Conservation (phyloP, 2,797 vertebrate species). For the Hydrophis major region DNA sequence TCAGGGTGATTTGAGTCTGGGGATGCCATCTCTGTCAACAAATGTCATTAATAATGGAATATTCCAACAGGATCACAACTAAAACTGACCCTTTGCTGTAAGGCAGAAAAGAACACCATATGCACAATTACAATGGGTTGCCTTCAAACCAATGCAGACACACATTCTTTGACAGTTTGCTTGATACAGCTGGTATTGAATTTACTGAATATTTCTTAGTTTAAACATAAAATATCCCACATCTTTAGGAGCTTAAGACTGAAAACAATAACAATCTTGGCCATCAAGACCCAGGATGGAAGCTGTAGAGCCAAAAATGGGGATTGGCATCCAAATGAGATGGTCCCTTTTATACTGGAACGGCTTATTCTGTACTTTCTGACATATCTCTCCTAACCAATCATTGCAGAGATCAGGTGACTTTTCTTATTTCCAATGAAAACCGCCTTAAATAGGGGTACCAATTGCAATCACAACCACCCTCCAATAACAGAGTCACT, state of each 20-base stretch:
- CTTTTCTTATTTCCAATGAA: not conserved
- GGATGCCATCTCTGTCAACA: slow-evolving; percentile 46
- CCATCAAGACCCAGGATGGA: not conserved
- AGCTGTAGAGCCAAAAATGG: not conserved
- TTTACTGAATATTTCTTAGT: not conserved
- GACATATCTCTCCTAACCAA: not conserved
- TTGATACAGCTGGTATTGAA: not conserved
- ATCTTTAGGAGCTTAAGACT: not conserved
- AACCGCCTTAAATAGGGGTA: not conserved
- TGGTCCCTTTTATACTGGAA: not conserved
- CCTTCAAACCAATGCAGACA: not conserved
- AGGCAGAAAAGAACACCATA: slow-evolving; percentile 17
- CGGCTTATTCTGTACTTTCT: not conserved
- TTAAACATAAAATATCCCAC: not conserved
- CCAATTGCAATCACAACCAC: not conserved
- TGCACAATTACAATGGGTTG: not conserved
- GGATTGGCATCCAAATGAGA: not conserved
- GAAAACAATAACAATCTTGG: not conserved
- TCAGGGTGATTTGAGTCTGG: slow-evolving; percentile 28
- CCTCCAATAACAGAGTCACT: not conserved
- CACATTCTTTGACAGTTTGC: not conserved
- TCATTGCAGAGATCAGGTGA: not conserved
- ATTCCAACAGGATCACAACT: slow-evolving; percentile 6
- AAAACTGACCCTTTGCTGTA: not conserved
- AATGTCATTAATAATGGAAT: slow-evolving; percentile 26